Percentiles rank a stretch among this genome's conserved stretches.
Conservation (phyloP, 2,888 invertebrate species). For the Metalampra italica region DNA sequence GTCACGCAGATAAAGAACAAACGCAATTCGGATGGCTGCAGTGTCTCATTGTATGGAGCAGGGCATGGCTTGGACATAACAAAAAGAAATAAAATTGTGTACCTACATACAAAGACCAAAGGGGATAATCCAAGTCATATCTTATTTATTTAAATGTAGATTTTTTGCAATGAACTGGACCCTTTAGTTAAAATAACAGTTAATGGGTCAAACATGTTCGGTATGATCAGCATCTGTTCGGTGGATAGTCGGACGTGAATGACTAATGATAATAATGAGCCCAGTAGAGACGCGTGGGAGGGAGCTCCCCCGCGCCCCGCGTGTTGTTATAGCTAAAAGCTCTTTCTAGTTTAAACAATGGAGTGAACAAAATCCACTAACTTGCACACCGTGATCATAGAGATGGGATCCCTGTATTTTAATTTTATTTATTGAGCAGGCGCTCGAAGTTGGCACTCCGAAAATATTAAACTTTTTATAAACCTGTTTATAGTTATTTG, state of each 20-base stretch:
- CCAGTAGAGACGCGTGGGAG: slow-evolving; percentile 34
- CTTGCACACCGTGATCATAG: not conserved
- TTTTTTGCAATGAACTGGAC: slow-evolving; percentile 16
- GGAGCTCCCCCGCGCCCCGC: slow-evolving; percentile 8
- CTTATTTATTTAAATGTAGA: too few relatives aligned
- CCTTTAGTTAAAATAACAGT: slow-evolving; percentile 28
- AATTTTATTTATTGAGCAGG: too few relatives aligned
- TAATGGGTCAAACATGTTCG: slow-evolving; percentile 44
- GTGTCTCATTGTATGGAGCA: too few relatives aligned
- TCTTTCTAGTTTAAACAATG: slow-evolving; percentile 27
- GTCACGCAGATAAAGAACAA: too few relatives aligned
- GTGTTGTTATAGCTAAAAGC: slow-evolving; percentile 41
- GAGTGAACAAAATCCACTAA: slow-evolving; percentile 6
- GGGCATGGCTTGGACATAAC: too few relatives aligned
- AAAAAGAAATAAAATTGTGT: too few relatives aligned
- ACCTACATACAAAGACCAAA: too few relatives aligned
- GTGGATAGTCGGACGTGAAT: slow-evolving; percentile 21
- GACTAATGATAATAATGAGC: slow-evolving; percentile 13
- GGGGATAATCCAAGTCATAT: too few relatives aligned
- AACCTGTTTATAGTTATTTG: too few relatives aligned
- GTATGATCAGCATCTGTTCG: slow-evolving; percentile 41
- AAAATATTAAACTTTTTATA: too few relatives aligned
- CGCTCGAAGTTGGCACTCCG: too few relatives aligned
- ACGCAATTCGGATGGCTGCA: too few relatives aligned
- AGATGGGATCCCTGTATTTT: not conserved